These are phyloP conservation scores for Margarornis squamiger DNA, from an alignment of 2,797 vertebrate genomes.

Conservation along the genomic window DNA sequence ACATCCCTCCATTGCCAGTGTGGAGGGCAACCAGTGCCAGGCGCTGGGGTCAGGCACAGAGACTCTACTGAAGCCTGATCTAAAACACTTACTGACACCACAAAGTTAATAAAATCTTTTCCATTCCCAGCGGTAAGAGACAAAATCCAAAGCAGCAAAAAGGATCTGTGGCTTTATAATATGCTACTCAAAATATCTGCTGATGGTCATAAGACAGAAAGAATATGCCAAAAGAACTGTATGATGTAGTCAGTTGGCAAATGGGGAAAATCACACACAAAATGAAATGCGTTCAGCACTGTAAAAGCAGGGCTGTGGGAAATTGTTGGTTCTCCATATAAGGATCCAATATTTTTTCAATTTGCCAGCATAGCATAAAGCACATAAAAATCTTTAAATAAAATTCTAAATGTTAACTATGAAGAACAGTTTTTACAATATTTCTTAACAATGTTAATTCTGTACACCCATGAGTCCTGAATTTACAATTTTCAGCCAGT, in stretches of 20 bases:
- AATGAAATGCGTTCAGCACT: slow-evolving; percentile 31
- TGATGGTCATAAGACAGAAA: slow-evolving; percentile 67
- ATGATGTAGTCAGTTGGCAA: slow-evolving; percentile 69
- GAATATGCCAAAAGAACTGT: slow-evolving; percentile 50
- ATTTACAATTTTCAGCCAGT: slow-evolving; percentile 11
- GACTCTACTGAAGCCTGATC: neutral
- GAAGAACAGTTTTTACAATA: slow-evolving; percentile 4
- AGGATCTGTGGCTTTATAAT: slow-evolving; percentile 55
- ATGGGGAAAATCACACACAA: slow-evolving; percentile 47
- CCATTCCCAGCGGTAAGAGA: slow-evolving; percentile 12
- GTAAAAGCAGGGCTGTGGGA: slow-evolving; percentile 53
- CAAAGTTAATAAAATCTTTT: slow-evolving; percentile 34
- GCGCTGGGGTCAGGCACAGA: neutral
- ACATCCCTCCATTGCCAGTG: rapidly evolving
- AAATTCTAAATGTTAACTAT: slow-evolving; percentile 23
- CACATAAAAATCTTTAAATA: slow-evolving; percentile 37
- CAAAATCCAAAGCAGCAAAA: slow-evolving; percentile 35
- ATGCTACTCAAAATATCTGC: slow-evolving; percentile 63
- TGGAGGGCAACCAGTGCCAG: neutral
- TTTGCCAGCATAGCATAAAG: slow-evolving; percentile 41
- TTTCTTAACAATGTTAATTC: slow-evolving; percentile 31
- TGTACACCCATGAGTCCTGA: neutral
- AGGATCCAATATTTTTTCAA: slow-evolving; percentile 59
- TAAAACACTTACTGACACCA: neutral
- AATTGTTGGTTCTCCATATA: slow-evolving; percentile 47